Evolutionary conservation across 2,888 invertebrate species (phyloP), one percentile per base, ranked within the genome.

Genomic region (Xestia c-nigrum): DNA sequence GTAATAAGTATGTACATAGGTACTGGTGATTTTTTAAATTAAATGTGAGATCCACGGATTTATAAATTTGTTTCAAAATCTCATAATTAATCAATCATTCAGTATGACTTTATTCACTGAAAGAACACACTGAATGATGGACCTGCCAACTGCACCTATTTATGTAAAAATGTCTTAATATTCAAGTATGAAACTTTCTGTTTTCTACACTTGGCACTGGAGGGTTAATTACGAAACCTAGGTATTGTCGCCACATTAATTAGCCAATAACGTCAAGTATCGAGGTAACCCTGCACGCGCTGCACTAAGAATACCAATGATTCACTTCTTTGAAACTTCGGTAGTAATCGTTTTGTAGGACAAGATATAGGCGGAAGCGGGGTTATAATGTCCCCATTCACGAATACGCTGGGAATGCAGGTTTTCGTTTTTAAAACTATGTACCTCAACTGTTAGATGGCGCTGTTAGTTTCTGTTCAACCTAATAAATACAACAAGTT

Each of bases 271-370:
- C 47, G 6, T 38, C 46, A n/a, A 46, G 80, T 83, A 83, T 78
- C 68, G 78, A 72, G 79, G 72, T 80, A 83, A 72, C 80, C 76
- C 81, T 78, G 74, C 61, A 38, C 19, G 40, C 24, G 38, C 50
- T 50, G 69, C 16, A 40, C 59, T 43, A 52, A 80, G 89, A 87
- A 89, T 89, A 88, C 74, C 68, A 89, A 89, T 88, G 80, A 87
- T 82, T 84, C 63, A 83, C 73, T 89, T 87, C 81, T 87, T 85
- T 75, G 78, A 81, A 80, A 75, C 77, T 74, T 74, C 9, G 9
- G 24, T 66, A 73, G 16, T 71, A 50, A 76, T 31, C 0, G 21
- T 31, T 71, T 40, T 14, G 16, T 68, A 3, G 38, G 16, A 9
- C 46, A 76, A 73, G 66, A 38, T 55, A 76, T 12, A 67, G 66